phyloP scores from a whole-genome alignment of 1,140 invertebrate species.

The Euglossa dilemma region DNA sequence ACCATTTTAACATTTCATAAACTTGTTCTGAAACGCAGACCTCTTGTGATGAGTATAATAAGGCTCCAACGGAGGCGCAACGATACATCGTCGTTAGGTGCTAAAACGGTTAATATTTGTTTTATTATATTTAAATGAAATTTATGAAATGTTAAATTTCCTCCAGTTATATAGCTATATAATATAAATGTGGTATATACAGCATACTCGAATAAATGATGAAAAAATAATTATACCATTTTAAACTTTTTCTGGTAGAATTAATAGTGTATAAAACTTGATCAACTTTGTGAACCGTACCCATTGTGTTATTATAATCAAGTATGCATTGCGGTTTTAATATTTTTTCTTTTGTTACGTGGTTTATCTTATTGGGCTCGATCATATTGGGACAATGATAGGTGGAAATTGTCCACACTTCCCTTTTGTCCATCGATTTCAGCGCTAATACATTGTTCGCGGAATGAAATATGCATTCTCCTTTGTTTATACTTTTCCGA shows the following conservation, averaged over 20 bases:
- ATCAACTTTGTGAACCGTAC: too few species aligned
- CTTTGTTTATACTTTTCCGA: not conserved
- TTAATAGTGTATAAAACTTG: not conserved
- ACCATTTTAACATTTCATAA: too few species aligned
- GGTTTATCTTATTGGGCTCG: not conserved
- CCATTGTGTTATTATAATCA: not conserved
- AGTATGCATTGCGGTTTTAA: not conserved
- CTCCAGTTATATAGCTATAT: too few species aligned
- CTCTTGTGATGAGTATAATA: too few species aligned
- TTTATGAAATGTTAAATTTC: not conserved
- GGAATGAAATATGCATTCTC: not conserved
- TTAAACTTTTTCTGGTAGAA: constrained; percentile 13
- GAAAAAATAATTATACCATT: constrained; percentile 25
- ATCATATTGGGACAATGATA: constrained; percentile 2
- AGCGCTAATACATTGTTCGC: not conserved
- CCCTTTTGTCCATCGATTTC: constrained; percentile 1
- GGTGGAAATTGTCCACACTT: constrained; percentile 4
- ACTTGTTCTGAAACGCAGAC: too few species aligned
- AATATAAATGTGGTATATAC: constrained; percentile 17
- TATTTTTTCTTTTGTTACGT: constrained; percentile 1
- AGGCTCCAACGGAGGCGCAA: too few species aligned
- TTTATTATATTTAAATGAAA: constrained; percentile 15
- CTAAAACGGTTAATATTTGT: not conserved
- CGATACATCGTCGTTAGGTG: too few species aligned
- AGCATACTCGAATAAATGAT: constrained; percentile 17